Conservation (phyloP, 92 coral and sea anemone genomes). For the Parazoanthus atlanticus region DNA sequence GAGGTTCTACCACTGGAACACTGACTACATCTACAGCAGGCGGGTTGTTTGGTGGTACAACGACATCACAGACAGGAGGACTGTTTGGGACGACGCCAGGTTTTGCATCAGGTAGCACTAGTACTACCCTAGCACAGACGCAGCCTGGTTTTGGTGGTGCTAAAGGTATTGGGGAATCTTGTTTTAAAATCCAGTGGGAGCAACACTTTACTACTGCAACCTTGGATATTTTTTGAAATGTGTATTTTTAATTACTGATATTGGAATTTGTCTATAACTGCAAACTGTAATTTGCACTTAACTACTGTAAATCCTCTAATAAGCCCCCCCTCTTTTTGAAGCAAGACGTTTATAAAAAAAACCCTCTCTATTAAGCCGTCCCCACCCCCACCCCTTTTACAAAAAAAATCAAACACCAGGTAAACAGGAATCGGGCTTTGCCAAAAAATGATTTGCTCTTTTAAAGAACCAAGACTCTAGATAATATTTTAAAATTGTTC, state of each 20-base stretch:
- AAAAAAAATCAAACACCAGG: too few species aligned
- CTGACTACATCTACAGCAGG: slow-evolving; percentile 53
- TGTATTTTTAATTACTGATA: not conserved
- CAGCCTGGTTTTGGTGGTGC: slow-evolving; percentile 54
- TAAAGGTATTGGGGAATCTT: slow-evolving; percentile 34
- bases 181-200: not conserved
- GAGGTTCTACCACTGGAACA: slow-evolving; percentile 70
- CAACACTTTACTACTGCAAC: not conserved
- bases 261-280: too few species aligned
- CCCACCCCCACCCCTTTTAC: too few species aligned
- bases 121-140: slow-evolving; percentile 52
- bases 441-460: too few species aligned
- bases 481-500: too few species aligned
- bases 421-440: too few species aligned
- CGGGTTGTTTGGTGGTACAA: slow-evolving; percentile 60
- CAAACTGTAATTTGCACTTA: not conserved
- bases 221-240: not conserved
- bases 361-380: too few species aligned
- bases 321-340: too few species aligned
- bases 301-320: too few species aligned
- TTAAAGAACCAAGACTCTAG: too few species aligned
- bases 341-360: too few species aligned
- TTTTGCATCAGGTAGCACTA: slow-evolving; percentile 51
- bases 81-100: slow-evolving; percentile 41
- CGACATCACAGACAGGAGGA: slow-evolving; percentile 47